Evolutionary conservation across 2,888 invertebrate species (phyloP), one percentile per base, ranked within the genome.

Genomic region (Tipula unca): DNA sequence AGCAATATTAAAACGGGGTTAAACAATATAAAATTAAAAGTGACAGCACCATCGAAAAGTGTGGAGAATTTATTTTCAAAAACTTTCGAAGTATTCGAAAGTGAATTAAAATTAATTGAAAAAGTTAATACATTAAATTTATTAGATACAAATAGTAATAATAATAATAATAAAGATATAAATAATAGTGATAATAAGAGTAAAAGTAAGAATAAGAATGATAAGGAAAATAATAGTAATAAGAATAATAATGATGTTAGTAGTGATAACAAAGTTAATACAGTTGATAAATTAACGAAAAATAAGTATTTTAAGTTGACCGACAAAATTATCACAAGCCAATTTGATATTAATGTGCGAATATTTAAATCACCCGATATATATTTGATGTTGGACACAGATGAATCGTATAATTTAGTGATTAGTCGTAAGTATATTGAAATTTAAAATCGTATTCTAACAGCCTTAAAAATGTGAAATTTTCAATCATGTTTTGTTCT

Each of bases 361-460:
- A 92, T 95, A 86, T 92, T 92, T 87, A 92, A 92, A 29, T 92
- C 92, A 2, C 90, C 91, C 0, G 93, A 94, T 17, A 91, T 93
- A 0, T 92, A 92, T 87, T 90, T 95, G 87, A 93, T 92, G 39
- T 90, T 95, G 85, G 93, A 93, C 86, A 95, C 95, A 0, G 94
- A 96, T 89, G 96, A 96, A 89, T 94, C 95, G 87, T 96, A 96
- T 89, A 93, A 93, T 86, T 89, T 96, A n/a, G 91, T 92, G 0
- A 89, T 95, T 39, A 90, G 90, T 85, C 91, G 93, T 86, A 90
- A 91, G 87, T 92, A 82, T 85, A 17, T 35, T 48, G 48, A 32
- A 32, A 32, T 32, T 6, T 6, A 32, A 32, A 6, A 32, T 32
- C 4, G 6, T 1, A 6, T 32, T 32, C n/a, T n/a, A n/a, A n/a